These are phyloP conservation scores for Tenualosa ilisha DNA, from an alignment of 2,797 vertebrate genomes.

Conservation along the genomic window DNA sequence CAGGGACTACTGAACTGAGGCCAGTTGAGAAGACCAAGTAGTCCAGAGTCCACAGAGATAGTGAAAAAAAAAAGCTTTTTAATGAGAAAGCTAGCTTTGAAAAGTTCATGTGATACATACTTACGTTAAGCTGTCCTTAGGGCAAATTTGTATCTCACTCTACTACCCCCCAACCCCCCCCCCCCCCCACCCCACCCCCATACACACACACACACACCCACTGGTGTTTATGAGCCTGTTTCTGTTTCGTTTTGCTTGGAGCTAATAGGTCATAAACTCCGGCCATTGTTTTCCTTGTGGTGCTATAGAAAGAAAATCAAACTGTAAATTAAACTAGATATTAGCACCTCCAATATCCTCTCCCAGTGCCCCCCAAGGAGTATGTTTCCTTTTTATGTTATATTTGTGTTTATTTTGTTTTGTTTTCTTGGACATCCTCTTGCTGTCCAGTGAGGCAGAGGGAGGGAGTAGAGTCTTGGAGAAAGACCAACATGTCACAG, in stretches of 20 bases:
- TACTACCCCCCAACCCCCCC: not conserved
- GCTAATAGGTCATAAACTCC: not conserved
- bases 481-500: conserved; percentile 3
- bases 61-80: not conserved
- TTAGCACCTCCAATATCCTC: not conserved
- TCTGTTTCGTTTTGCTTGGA: not conserved
- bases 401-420: not conserved
- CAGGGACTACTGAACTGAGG: not conserved
- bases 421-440: not conserved
- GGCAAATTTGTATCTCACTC: not conserved
- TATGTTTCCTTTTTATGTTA: not conserved
- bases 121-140: conserved; percentile 1
- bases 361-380: not conserved
- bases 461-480: not conserved
- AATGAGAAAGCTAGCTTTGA: not conserved
- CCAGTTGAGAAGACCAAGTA: not conserved
- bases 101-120: not conserved
- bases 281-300: not conserved
- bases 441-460: not conserved
- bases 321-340: not conserved
- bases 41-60: not conserved
- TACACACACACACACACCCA: no score
- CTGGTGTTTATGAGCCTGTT: not conserved
- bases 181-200: no score
- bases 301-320: not conserved